phyloP scores from a whole-genome alignment of 2,113 vertebrate species.

The Grallaria varia region DNA sequence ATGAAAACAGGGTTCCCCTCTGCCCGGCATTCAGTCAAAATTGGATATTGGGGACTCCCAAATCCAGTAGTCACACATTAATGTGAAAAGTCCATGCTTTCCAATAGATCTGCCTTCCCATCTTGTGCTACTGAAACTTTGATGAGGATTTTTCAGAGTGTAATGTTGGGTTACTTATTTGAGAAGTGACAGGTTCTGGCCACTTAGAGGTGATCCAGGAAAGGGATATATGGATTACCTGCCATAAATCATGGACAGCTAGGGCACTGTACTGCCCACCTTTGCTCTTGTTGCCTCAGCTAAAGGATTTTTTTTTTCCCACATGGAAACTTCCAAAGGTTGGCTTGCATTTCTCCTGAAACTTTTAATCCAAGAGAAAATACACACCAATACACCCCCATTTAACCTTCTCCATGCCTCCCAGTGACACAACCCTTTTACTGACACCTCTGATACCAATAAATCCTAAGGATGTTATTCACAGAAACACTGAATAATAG shows the following conservation, averaged over 20 bases:
- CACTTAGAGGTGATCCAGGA: not conserved
- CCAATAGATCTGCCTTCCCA: not conserved
- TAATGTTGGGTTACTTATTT: not conserved
- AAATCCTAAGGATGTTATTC: not conserved
- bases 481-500: not conserved
- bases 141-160: not conserved
- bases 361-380: not conserved
- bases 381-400: not conserved
- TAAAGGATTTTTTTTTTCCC: not conserved
- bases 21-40: not conserved
- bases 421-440: not conserved
- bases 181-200: not conserved
- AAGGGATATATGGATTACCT: not conserved
- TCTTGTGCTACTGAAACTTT: not conserved
- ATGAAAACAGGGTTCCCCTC: not conserved
- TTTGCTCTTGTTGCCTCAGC: not conserved
- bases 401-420: not conserved
- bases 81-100: not conserved
- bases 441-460: not conserved
- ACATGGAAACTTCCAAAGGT: not conserved
- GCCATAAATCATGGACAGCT: not conserved
- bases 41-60: rapidly evolving
- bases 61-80: not conserved
- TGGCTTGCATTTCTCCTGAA: not conserved
- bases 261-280: not conserved